These are phyloP conservation scores for Bombus vancouverensis DNA, from an alignment of 1,140 invertebrate species.

Conservation along the genomic window DNA sequence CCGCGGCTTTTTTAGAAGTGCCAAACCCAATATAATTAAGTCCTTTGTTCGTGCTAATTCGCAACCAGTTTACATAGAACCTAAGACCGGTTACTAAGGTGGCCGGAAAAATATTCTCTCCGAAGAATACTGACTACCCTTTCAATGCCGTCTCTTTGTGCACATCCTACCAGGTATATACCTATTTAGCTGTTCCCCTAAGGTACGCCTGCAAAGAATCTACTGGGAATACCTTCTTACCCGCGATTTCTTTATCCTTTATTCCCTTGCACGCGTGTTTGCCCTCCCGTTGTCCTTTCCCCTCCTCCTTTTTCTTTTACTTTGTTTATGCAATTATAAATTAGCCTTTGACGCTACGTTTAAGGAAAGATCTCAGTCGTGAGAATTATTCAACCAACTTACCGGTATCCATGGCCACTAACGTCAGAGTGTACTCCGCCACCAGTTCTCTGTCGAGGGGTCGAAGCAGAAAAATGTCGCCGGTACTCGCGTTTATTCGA, in stretches of 20 bases:
- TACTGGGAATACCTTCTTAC: conserved; percentile 10
- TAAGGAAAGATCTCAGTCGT: background rate
- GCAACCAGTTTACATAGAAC: conserved; percentile 59
- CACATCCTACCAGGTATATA: conserved; percentile 42
- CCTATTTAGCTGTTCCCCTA: conserved; percentile 50
- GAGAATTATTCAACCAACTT: conserved; percentile 75
- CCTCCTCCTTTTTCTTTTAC: too few species aligned
- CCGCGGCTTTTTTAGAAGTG: conserved; percentile 18
- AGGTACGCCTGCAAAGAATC: conserved; percentile 6
- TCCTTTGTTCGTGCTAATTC: conserved; percentile 61
- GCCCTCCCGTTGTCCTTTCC: background rate
- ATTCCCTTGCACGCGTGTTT: background rate
- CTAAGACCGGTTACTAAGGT: conserved; percentile 42
- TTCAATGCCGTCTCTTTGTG: conserved; percentile 53
- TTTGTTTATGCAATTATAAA: background rate
- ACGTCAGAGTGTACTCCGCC: conserved; percentile 90
- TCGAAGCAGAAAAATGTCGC: conserved; percentile 91
- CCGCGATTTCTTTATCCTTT: conserved; percentile 28
- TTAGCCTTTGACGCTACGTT: conserved; percentile 12
- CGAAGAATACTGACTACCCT: conserved; percentile 49
- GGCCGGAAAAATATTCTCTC: conserved; percentile 57
- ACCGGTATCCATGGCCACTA: conserved; percentile 97
- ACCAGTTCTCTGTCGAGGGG: conserved; percentile 93
- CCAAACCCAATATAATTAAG: conserved; percentile 53
- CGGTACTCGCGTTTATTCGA: conserved; percentile 93